A percentile compares a stretch with the other conserved stretches of the same genome.
phyloP scores from a whole-genome alignment of 2,888 invertebrate genomes.

The Apodemia duryi region DNA sequence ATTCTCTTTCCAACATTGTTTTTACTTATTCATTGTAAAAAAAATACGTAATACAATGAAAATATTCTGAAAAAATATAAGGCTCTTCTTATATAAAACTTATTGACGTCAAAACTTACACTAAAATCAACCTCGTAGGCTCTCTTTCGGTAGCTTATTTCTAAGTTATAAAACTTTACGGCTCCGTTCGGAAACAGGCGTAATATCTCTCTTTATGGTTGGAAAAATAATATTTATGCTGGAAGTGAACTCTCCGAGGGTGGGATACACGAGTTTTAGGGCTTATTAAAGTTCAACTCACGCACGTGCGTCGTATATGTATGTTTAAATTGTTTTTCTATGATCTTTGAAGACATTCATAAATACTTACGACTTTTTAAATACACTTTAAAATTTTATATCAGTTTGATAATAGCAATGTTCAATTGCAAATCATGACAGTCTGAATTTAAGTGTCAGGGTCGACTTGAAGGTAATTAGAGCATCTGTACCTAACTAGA shows the following conservation, averaged over 20 bases:
- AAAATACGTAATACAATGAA: neutral
- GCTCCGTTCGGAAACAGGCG: constrained; percentile 11
- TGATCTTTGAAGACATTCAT: neutral
- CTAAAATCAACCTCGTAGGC: constrained; percentile 2
- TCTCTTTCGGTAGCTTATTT: neutral
- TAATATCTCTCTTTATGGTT: constrained; percentile 14
- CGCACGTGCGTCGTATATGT: neutral
- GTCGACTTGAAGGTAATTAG: no score
- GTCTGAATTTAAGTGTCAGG: no score
- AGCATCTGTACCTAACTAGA: no score
- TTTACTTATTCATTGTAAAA: no score
- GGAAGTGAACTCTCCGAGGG: neutral
- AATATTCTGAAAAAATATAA: neutral
- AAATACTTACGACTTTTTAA: neutral
- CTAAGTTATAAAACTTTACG: constrained; percentile 11
- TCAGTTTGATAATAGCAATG: no score
- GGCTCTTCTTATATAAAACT: neutral
- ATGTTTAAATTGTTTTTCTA: neutral
- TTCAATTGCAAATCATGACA: no score
- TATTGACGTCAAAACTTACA: constrained; percentile 2
- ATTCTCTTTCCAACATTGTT: no score
- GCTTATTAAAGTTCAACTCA: constrained; percentile 4
- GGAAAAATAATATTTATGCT: constrained; percentile 7
- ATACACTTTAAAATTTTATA: no score
- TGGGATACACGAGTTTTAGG: neutral